These are phyloP conservation scores for Agelas oroides DNA, from an alignment of 37 sponge, comb jelly and placozoan species.

Conservation along the genomic window DNA sequence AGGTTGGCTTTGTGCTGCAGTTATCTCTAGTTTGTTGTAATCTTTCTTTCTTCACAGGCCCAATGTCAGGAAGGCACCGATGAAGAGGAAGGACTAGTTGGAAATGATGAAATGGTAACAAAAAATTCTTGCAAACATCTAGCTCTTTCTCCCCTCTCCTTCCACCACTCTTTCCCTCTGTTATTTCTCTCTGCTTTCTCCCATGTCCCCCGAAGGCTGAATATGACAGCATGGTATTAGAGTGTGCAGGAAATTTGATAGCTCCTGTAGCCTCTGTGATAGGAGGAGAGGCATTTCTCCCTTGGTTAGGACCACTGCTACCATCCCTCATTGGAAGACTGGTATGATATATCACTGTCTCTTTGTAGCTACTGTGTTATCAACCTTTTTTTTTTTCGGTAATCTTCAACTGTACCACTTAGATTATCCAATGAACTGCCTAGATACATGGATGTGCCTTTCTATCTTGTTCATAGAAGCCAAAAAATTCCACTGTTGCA, in stretches of 20 bases:
- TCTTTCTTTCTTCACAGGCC: conserved; percentile 29
- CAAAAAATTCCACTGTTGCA: conserved; percentile 38
- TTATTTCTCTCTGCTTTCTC: too few relatives aligned
- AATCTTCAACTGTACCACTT: too few relatives aligned
- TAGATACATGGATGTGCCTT: too few relatives aligned
- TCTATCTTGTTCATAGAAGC: background rate
- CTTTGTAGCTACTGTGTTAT: too few relatives aligned
- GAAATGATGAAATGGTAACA: conserved; percentile 1
- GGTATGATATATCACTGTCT: too few relatives aligned
- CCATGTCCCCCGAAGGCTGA: conserved; percentile 63
- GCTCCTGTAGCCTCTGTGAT: conserved; percentile 59
- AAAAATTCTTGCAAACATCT: too few relatives aligned
- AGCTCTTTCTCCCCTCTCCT: too few relatives aligned
- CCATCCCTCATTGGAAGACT: conserved; percentile 37
- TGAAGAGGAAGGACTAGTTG: conserved; percentile 19
- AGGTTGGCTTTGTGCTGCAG: background rate
- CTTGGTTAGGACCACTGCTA: conserved; percentile 23
- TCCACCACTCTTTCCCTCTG: background rate
- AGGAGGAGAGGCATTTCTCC: conserved; percentile 50
- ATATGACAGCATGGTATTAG: conserved; percentile 64
- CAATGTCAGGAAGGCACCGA: conserved; percentile 55
- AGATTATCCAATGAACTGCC: too few relatives aligned
- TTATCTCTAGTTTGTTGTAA: too few relatives aligned
- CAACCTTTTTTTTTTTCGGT: too few relatives aligned
- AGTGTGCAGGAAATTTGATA: conserved; percentile 64